phyloP scores from a whole-genome alignment of 2,113 vertebrate genomes.

The Pithys albifrons region DNA sequence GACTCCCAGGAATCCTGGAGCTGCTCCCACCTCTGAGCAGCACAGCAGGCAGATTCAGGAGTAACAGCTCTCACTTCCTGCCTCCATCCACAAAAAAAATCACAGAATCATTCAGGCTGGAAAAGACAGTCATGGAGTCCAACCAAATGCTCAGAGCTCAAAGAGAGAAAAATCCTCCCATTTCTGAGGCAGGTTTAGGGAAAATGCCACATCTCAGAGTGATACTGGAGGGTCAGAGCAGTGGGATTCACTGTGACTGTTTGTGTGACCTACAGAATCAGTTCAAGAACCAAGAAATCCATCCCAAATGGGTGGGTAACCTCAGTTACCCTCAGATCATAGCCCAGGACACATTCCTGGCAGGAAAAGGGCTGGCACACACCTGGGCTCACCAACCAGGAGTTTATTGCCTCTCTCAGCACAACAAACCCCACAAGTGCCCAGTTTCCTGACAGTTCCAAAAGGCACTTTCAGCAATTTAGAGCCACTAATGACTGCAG shows the following conservation, averaged over 20 bases:
- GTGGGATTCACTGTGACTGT: neutral
- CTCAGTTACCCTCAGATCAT: neutral
- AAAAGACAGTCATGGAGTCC: neutral
- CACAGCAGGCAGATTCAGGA: neutral
- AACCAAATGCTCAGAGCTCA: neutral
- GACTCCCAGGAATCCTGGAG: neutral
- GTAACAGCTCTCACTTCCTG: neutral
- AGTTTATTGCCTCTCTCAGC: neutral
- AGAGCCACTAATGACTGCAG: neutral
- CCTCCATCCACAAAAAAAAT: neutral
- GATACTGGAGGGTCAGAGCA: neutral
- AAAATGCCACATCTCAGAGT: neutral
- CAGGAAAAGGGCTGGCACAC: neutral
- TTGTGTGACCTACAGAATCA: too few relatives aligned
- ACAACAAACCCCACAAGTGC: neutral
- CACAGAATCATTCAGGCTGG: neutral
- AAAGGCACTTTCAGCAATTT: neutral
- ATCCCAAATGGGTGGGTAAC: neutral
- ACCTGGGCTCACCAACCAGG: neutral
- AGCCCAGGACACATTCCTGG: neutral
- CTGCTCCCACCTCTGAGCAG: neutral
- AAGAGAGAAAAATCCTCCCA: neutral
- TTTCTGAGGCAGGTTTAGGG: neutral
- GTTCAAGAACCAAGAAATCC: rapidly evolving
- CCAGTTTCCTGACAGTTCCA: neutral